phyloP scores from a whole-genome alignment of 2,113 vertebrate species.

The Chloroceryle aenea region DNA sequence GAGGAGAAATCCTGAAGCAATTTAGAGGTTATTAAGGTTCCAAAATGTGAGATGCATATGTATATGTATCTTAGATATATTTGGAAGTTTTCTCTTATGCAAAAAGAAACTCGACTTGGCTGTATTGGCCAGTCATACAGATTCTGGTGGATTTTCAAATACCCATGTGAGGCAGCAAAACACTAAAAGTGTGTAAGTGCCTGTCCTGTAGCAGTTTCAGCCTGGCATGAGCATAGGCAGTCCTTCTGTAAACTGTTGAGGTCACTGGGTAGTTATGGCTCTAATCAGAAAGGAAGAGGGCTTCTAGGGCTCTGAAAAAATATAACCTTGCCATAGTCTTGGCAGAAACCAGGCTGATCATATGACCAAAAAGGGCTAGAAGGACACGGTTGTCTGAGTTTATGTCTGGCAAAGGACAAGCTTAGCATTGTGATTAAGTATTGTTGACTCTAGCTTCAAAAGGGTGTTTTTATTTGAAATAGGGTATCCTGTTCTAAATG shows the following conservation, averaged over 20 bases:
- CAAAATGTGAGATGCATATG: not conserved
- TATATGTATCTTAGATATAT: not conserved
- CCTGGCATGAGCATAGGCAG: not conserved
- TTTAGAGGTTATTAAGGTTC: not conserved
- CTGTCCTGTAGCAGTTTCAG: not conserved
- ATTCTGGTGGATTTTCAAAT: not conserved
- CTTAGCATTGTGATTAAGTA: slow-evolving; percentile 2
- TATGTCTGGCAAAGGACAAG: not conserved
- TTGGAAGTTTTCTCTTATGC: not conserved
- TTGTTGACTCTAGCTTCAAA: slow-evolving; percentile 1
- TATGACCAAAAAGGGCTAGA: not conserved
- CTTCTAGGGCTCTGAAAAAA: not conserved
- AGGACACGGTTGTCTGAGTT: not conserved
- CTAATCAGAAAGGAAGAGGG: not conserved
- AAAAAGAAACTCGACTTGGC: not conserved
- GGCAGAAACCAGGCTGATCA: not conserved
- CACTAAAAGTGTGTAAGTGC: not conserved
- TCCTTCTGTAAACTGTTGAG: not conserved
- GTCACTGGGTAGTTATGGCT: not conserved
- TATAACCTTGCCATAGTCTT: not conserved
- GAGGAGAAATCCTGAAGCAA: not conserved
- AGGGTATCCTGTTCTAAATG: not conserved
- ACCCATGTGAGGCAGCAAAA: not conserved
- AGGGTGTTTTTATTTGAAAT: not conserved
- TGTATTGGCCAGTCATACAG: not conserved